Conservation (phyloP, 2,113 vertebrate genomes). For the Gila orcuttii region DNA sequence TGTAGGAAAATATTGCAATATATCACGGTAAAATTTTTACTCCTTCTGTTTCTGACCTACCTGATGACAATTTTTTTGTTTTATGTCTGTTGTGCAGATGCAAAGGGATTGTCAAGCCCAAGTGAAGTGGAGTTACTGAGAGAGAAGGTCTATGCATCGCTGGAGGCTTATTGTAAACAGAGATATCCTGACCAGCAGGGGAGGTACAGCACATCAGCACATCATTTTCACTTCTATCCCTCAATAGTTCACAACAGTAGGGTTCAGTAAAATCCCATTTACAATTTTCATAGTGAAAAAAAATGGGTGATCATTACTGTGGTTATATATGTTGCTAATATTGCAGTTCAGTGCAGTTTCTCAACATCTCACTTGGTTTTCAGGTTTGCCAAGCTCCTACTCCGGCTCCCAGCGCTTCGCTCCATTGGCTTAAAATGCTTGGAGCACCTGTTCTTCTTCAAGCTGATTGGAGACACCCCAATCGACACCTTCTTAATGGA, state of each 20-base stretch:
- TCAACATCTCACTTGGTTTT: neutral
- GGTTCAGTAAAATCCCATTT: neutral
- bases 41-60: neutral
- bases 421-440: constrained; percentile 91
- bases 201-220: constrained; percentile 69
- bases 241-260: no score
- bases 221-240: neutral
- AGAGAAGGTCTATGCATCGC: constrained; percentile 89
- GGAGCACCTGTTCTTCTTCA: constrained; percentile 95
- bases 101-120: constrained; percentile 88
- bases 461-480: constrained; percentile 92
- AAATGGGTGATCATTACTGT: neutral
- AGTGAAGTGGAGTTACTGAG: constrained; percentile 89
- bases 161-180: constrained; percentile 93
- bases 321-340: neutral
- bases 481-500: constrained; percentile 97
- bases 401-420: constrained; percentile 86
- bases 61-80: neutral
- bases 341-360: neutral
- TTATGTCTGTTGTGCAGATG: constrained; percentile 70
- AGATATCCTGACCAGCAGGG: constrained; percentile 90
- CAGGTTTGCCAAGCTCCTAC: constrained; percentile 94
- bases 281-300: neutral
- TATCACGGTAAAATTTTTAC: neutral
- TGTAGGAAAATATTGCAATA: neutral